Evolutionary conservation across 1,140 invertebrate genomes (phyloP).

Genomic region (Zeugodacus cucurbitae): DNA sequence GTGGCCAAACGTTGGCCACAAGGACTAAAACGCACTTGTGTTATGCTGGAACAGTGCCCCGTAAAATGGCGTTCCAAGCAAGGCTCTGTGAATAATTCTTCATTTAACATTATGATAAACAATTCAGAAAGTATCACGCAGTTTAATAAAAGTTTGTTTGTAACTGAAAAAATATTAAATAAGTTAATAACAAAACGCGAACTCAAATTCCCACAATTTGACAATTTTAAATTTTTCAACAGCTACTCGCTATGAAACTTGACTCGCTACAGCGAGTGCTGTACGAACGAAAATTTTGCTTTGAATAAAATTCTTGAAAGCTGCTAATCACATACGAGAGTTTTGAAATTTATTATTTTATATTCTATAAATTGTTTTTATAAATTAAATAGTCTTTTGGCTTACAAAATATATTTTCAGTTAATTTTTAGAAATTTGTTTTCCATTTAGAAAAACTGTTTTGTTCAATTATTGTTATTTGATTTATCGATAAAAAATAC

Average conservation of each 20-base stretch:
- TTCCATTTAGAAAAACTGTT: no score
- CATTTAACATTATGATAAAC: background rate
- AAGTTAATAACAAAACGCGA: background rate
- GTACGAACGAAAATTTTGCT: background rate
- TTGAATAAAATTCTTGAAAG: background rate
- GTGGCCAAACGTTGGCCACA: conserved; percentile 80
- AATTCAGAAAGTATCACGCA: no score
- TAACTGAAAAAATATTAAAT: background rate
- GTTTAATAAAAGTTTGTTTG: no score
- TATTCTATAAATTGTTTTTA: no score
- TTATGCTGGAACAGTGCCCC: conserved; percentile 80
- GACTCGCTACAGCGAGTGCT: background rate
- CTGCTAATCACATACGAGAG: no score
- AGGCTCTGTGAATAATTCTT: conserved; percentile 67
- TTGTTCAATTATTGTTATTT: no score
- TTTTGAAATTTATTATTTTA: no score
- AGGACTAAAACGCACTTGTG: conserved; percentile 81
- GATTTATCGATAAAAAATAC: no score
- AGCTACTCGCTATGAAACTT: background rate
- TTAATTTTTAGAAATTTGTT: no score
- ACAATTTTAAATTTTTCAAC: background rate
- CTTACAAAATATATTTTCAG: no score
- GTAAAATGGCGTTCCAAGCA: conserved; percentile 80
- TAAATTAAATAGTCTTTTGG: no score
- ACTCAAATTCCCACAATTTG: background rate